phyloP scores from a whole-genome alignment of 2,888 invertebrate species.

The Hecatera dysodea region DNA sequence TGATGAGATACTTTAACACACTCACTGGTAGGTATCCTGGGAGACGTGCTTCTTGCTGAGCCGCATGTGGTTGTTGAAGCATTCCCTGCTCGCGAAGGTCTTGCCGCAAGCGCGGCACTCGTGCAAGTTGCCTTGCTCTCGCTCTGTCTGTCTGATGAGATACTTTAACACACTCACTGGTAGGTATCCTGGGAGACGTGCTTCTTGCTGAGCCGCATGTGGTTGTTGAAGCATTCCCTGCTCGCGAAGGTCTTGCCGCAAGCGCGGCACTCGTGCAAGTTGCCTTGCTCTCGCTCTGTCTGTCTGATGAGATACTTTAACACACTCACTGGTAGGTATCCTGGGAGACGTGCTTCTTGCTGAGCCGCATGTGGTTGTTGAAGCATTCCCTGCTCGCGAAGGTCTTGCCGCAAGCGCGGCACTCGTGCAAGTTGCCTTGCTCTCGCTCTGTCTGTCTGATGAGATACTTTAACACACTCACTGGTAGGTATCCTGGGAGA shows the following conservation, averaged over 20 bases:
- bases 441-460: no score
- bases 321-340: conserved; percentile 72
- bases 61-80: conserved; percentile 85
- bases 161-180: conserved; percentile 54
- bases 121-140: conserved; percentile 79
- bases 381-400: conserved; percentile 85
- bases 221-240: conserved; percentile 85
- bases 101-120: conserved; percentile 82
- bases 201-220: conserved; percentile 84
- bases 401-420: conserved; percentile 81
- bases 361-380: conserved; percentile 85
- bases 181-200: conserved; percentile 82
- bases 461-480: not conserved
- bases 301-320: not conserved
- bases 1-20: not conserved
- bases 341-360: conserved; percentile 83
- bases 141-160: no score
- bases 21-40: conserved; percentile 76
- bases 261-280: conserved; percentile 78
- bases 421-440: conserved; percentile 80
- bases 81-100: conserved; percentile 83
- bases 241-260: conserved; percentile 84
- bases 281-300: conserved; percentile 81
- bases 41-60: conserved; percentile 84
- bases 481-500: conserved; percentile 79